A percentile compares a stretch with the other conserved stretches of the same genome.
These are phyloP conservation scores for Drosophila austrosaltans DNA, from an alignment of 2,888 invertebrate species.

Conservation along the genomic window DNA sequence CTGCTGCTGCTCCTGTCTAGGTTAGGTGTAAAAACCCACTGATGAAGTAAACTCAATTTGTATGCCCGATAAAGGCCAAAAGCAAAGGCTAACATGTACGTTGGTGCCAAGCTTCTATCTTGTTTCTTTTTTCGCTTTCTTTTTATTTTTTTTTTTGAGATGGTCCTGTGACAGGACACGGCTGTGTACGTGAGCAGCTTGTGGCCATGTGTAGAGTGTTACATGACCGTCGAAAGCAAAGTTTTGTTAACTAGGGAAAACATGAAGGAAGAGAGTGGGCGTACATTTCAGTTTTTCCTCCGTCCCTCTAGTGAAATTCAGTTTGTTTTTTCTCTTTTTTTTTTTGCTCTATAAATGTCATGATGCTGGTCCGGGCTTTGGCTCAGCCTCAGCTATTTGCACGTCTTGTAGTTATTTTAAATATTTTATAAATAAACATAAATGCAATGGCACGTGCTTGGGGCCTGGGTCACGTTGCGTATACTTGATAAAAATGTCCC, in stretches of 20 bases:
- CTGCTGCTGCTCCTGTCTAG: background rate
- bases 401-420: slow-evolving; percentile 73
- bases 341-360: slow-evolving; percentile 55
- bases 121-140: slow-evolving; percentile 40
- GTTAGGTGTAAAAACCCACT: slow-evolving; percentile 22
- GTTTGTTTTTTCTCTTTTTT: background rate
- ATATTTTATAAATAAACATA: slow-evolving; percentile 74
- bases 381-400: slow-evolving; percentile 55
- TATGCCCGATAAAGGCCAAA: slow-evolving; percentile 30
- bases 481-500: slow-evolving; percentile 40
- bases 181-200: slow-evolving; percentile 60
- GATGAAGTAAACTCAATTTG: slow-evolving; percentile 66
- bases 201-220: slow-evolving; percentile 49
- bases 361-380: slow-evolving; percentile 23
- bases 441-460: slow-evolving; percentile 61
- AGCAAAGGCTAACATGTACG: slow-evolving; percentile 36
- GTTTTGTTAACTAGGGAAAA: slow-evolving; percentile 35
- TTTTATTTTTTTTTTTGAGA: slow-evolving; percentile 19
- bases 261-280: background rate
- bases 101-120: slow-evolving; percentile 29
- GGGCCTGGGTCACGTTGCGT: slow-evolving; percentile 53
- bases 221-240: slow-evolving; percentile 44
- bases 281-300: background rate
- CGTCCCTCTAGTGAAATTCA: slow-evolving; percentile 1
- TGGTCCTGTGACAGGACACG: slow-evolving; percentile 71